A percentile compares a stretch with the other conserved stretches of the same genome.
Evolutionary conservation across 2,888 invertebrate genomes (phyloP).

Genomic region (Dryobota labecula): DNA sequence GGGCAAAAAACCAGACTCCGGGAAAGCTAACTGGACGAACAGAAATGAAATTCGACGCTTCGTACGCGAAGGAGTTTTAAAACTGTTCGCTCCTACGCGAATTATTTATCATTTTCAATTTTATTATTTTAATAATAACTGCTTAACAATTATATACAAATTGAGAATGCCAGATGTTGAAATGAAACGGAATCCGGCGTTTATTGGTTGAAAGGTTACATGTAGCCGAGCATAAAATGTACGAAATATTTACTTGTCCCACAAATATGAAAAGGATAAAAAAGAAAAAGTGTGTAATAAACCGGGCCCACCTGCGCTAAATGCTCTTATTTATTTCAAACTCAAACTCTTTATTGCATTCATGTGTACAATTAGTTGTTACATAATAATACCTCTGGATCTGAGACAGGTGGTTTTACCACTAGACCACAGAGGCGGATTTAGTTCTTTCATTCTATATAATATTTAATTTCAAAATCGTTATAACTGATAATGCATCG

Average conservation of each 20-base stretch:
- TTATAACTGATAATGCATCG: background rate
- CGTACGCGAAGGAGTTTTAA: too few relatives aligned
- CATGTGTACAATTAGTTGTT: too few relatives aligned
- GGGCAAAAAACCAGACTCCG: too few relatives aligned
- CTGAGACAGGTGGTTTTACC: too few relatives aligned
- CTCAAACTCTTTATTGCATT: too few relatives aligned
- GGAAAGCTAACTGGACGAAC: background rate
- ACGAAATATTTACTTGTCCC: conserved; percentile 11
- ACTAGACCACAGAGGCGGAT: too few relatives aligned
- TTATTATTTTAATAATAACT: background rate
- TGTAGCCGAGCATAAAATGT: conserved; percentile 8
- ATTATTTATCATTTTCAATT: background rate
- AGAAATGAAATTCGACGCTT: background rate
- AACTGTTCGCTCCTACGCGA: background rate
- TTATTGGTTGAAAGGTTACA: conserved; percentile 22
- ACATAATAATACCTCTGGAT: too few relatives aligned
- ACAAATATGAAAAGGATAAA: conserved; percentile 14
- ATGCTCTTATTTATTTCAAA: conserved; percentile 34
- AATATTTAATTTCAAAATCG: background rate
- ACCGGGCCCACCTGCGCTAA: conserved; percentile 3
- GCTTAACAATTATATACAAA: background rate
- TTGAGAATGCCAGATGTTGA: background rate
- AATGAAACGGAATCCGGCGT: background rate
- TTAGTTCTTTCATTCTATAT: background rate
- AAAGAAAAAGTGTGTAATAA: conserved; percentile 21